Evolutionary conservation across 2,797 vertebrate genomes (phyloP), one percentile per base, ranked within the genome.

Genomic region (Xyrichtys novacula): DNA sequence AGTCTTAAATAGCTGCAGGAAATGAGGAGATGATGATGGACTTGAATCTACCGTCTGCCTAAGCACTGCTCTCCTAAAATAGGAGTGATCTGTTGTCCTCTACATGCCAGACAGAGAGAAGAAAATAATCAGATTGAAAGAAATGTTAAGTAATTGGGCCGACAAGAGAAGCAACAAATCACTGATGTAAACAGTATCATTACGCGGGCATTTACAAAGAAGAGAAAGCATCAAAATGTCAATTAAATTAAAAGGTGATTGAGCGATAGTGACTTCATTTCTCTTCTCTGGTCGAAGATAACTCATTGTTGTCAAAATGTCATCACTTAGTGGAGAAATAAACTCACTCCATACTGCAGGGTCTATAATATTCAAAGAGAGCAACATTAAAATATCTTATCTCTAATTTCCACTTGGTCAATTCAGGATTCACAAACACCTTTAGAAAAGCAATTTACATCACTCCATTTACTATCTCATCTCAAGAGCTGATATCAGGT

Each of bases 1-100:
- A 77, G 84, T 88, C 86, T 84, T 86, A 90, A 91, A 93, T 92
- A 91, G 89, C 87, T 61, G 71, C 86, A 91, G 89, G 92, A 91
- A 92, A 92, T 90, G 90, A 91, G 91, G 85, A 92, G 90, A 92
- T 92, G 91, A 93, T 92, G 91, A 93, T 88, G 90, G 91, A 91
- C 87, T 85, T 78, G 84, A 81, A 89, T 88, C 78, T 89, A 81
- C 84, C 82, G 88, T 86, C 79, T 82, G 85, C 76, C 76, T 88
- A 75, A 87, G 89, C 79, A 75, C 80, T 14, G 76, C 83, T 81
- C 50, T 81, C 76, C 48, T 25, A 83, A 91, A 91, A 91, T 87
- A 91, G 86, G 76, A 85, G 79, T 80, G 80, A 90, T 85, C 76
- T 89, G 84, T 87, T 86, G 86, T 88, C 80, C 71, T 83, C 54